phyloP scores from a whole-genome alignment of 2,113 vertebrate species.

The Xyliphius kryptos region DNA sequence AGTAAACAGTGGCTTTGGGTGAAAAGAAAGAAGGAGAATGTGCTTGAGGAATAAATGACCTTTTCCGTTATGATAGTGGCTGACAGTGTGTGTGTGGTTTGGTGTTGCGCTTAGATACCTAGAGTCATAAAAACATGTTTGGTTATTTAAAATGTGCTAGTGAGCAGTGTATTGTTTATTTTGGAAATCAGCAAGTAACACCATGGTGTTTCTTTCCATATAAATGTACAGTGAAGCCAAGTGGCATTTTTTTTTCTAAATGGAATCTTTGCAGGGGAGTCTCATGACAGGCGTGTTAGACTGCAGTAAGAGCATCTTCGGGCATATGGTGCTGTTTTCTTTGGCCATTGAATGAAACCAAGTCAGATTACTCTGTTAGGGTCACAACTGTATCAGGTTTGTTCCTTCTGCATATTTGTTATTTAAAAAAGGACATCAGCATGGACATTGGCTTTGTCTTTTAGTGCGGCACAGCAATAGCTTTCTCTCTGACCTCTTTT shows the following conservation, averaged over 20 bases:
- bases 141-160: too few relatives aligned
- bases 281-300: constrained; percentile 94
- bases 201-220: too few relatives aligned
- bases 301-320: constrained; percentile 87
- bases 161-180: too few relatives aligned
- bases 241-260: too few relatives aligned
- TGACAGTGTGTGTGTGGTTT: background rate
- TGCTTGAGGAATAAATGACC: constrained; percentile 1
- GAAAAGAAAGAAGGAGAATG: constrained; percentile 17
- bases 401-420: constrained; percentile 60
- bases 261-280: too few relatives aligned
- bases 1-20: constrained; percentile 46
- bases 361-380: constrained; percentile 68
- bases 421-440: constrained; percentile 59
- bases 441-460: constrained; percentile 25
- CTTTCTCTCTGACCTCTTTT: constrained; percentile 24
- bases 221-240: too few relatives aligned
- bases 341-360: constrained; percentile 74
- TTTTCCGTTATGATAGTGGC: constrained; percentile 15
- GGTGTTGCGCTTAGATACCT: background rate
- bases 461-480: constrained; percentile 27
- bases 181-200: too few relatives aligned
- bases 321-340: constrained; percentile 90
- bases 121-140: too few relatives aligned
- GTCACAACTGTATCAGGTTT: constrained; percentile 71